Evolutionary conservation across 2,888 invertebrate species (phyloP), one percentile per base, ranked within the genome.

Genomic region (Hydraecia micacea): DNA sequence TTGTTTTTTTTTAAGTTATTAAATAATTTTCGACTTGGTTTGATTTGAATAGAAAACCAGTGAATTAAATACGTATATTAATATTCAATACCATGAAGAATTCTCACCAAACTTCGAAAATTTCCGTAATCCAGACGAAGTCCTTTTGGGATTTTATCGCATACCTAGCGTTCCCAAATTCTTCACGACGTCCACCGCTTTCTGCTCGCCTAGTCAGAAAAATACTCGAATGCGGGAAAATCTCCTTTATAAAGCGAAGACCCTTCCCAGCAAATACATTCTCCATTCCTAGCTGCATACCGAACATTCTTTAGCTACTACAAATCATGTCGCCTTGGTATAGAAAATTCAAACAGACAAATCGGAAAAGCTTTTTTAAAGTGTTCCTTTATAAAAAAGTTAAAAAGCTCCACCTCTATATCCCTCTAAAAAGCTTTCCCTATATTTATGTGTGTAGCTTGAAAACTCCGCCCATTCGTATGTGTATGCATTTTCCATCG

Each of bases 191-290:
- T 91, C 90, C 84, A 75, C 36, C 11, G n/a, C 28, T 72, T 90
- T 84, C 91, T 97, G 93, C 67, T 77, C 49, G 81, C 96, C 96
- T 95, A 90, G 96, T 97, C 86, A 81, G 90, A 93, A 96, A 95
- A 96, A 97, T 97, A 93, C 94, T 94, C 95, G 92, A 95, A 95
- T 97, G 97, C 96, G 97, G 96, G 97, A 97, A 97, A 96, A 95
- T 93, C 94, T 95, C 91, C 96, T 94, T 92, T 95, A 95, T 93
- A 93, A 93, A 93, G 91, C 90, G 88, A 90, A 92, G 91, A 79
- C 52, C 67, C 36, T 70, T 55, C 75, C 42, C 83, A 87, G 83
- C 84, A 82, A 85, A 87, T 79, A 82, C 88, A 86, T 87, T 90
- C 90, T 87, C 85, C 81, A 82, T 87, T 88, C 77, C 80, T 39